phyloP scores from a whole-genome alignment of 2,888 invertebrate genomes.

The Molanna angustata region DNA sequence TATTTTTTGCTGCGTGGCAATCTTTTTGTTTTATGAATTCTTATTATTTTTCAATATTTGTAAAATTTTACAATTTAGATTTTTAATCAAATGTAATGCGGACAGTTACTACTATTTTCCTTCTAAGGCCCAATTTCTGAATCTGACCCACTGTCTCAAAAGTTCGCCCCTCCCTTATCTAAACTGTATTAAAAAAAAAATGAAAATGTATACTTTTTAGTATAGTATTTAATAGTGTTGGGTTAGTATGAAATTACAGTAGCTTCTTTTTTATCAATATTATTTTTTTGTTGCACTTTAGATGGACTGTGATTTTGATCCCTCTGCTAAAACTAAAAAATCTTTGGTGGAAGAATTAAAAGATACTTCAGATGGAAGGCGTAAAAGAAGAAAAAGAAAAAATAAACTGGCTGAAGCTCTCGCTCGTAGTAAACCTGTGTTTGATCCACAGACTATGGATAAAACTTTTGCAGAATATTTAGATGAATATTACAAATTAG shows the following conservation, averaged over 20 bases:
- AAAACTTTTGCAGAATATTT: constrained; percentile 81
- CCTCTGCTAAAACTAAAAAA: constrained; percentile 49
- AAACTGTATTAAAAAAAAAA: constrained; percentile 1
- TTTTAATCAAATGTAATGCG: too few relatives aligned
- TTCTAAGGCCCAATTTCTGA: too few relatives aligned
- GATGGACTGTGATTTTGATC: constrained; percentile 90
- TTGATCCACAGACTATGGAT: constrained; percentile 69
- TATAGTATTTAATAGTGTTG: constrained; percentile 2
- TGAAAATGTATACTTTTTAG: neutral
- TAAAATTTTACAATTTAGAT: too few relatives aligned
- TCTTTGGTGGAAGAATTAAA: constrained; percentile 57
- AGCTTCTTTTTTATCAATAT: neutral
- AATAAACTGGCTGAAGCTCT: constrained; percentile 76
- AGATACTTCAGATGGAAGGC: constrained; percentile 56
- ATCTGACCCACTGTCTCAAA: too few relatives aligned
- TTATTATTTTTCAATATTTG: neutral
- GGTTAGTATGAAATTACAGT: too few relatives aligned
- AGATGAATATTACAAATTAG: constrained; percentile 92
- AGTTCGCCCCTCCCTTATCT: too few relatives aligned
- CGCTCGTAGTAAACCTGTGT: constrained; percentile 75
- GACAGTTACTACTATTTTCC: too few relatives aligned
- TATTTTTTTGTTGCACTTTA: constrained; percentile 41
- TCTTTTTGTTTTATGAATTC: neutral
- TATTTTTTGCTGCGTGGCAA: too few relatives aligned
- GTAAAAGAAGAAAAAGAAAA: constrained; percentile 57